Evolutionary conservation across 1,140 invertebrate species (phyloP).

Genomic region (Cherax quadricarinatus): DNA sequence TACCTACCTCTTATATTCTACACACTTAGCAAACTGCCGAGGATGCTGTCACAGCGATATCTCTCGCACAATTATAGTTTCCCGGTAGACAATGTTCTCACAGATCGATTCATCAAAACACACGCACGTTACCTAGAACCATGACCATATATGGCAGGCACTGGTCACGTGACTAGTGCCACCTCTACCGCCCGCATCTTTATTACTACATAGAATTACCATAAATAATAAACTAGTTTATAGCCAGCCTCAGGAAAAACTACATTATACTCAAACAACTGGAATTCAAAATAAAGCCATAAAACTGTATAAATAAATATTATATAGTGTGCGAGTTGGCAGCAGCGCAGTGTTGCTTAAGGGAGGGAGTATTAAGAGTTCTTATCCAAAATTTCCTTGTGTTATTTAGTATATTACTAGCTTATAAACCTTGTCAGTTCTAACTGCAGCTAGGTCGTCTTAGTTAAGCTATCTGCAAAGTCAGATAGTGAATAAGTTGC

Average conservation of each 20-base stretch:
- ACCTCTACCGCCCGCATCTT: background rate
- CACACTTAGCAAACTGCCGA: background rate
- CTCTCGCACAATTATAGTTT: conserved; percentile 55
- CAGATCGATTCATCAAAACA: conserved; percentile 71
- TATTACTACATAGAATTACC: background rate
- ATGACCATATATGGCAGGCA: conserved; percentile 63
- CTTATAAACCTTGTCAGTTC: background rate
- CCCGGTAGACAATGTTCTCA: conserved; percentile 56
- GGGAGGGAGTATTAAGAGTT: background rate
- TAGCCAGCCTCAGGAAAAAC: background rate
- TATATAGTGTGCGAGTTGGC: background rate
- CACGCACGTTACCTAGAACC: conserved; percentile 62
- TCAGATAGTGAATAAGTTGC: background rate
- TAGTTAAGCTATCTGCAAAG: background rate
- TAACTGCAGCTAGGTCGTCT: background rate
- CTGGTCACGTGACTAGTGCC: conserved; percentile 62
- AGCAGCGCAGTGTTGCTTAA: background rate
- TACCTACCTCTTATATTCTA: conserved; percentile 36
- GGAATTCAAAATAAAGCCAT: background rate
- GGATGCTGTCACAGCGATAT: conserved; percentile 61
- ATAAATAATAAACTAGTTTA: background rate
- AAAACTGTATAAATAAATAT: too few species aligned
- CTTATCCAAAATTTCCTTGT: background rate
- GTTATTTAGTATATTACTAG: background rate
- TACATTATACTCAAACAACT: too few species aligned